These are phyloP conservation scores for Loriculus beryllinus DNA, from an alignment of 2,797 vertebrate genomes.

Conservation along the genomic window DNA sequence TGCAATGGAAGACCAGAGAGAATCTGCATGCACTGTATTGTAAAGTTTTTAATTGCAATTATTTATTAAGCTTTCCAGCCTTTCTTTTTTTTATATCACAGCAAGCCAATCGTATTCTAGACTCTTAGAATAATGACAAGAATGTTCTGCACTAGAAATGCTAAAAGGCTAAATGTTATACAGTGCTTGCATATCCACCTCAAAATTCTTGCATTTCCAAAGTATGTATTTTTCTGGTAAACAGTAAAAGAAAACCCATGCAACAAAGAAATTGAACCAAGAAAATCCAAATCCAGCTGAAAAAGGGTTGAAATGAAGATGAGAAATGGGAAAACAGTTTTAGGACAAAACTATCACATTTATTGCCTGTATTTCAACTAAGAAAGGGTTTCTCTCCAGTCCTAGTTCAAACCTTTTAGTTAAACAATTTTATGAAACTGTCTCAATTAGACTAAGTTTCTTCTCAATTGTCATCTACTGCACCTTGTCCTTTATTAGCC, in stretches of 20 bases:
- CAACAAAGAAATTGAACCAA: not conserved
- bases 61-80: not conserved
- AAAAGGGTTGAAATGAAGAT: not conserved
- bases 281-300: not conserved
- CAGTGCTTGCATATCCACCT: not conserved
- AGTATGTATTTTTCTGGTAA: not conserved
- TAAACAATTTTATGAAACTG: not conserved
- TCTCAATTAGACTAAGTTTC: not conserved
- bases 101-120: not conserved
- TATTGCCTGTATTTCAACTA: not conserved
- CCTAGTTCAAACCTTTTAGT: not conserved
- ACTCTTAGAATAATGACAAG: not conserved
- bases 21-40: conserved; percentile 9
- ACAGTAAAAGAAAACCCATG: not conserved
- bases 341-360: not conserved
- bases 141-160: not conserved
- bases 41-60: conserved; percentile 26
- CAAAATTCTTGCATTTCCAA: not conserved
- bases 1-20: conserved; percentile 24
- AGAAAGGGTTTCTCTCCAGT: not conserved
- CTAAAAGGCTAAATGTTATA: not conserved
- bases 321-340: not conserved
- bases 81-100: not conserved
- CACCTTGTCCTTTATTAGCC: not conserved
- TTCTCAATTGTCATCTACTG: not conserved